phyloP scores from a whole-genome alignment of 2,888 invertebrate genomes.

The Drosophila diplacantha region DNA sequence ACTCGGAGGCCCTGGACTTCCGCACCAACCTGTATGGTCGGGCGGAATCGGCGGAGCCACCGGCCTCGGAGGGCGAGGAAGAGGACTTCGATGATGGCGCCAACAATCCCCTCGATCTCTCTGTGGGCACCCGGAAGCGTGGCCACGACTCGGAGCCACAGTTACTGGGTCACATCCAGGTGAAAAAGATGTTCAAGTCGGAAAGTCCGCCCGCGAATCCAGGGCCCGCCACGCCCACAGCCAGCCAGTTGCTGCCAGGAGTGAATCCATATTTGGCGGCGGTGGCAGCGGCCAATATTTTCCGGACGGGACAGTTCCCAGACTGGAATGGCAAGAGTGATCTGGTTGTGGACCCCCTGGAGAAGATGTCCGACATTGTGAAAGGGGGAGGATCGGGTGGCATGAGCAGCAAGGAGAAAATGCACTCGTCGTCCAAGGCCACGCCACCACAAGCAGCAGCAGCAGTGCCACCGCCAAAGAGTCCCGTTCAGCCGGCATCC shows the following conservation, averaged over 20 bases:
- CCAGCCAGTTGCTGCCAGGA: conserved; percentile 86
- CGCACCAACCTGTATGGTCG: conserved; percentile 84
- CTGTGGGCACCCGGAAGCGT: conserved; percentile 87
- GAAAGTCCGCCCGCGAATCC: conserved; percentile 80
- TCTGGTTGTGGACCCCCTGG: conserved; percentile 89
- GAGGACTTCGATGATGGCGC: conserved; percentile 82
- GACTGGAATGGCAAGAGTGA: conserved; percentile 88
- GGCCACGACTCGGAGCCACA: conserved; percentile 68
- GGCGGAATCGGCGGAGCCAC: conserved; percentile 79
- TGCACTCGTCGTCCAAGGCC: conserved; percentile 51
- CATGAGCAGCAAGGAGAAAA: conserved; percentile 53
- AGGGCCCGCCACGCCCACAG: conserved; percentile 77
- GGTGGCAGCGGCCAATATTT: conserved; percentile 86
- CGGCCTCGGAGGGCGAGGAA: conserved; percentile 78
- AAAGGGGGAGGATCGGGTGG: conserved; percentile 79
- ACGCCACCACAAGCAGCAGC: conserved; percentile 51
- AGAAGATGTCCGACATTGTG: conserved; percentile 94
- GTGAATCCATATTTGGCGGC: conserved; percentile 90
- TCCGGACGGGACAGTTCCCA: conserved; percentile 84
- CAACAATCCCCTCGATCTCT: conserved; percentile 86
- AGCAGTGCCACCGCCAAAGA: conserved; percentile 69
- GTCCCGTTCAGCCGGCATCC: conserved; percentile 54
- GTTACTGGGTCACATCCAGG: conserved; percentile 77
- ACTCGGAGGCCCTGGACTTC: conserved; percentile 86
- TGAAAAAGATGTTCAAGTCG: conserved; percentile 74